Evolutionary conservation across 2,797 vertebrate genomes (phyloP), one percentile per base, ranked within the genome.

Genomic region (Sebastes nivosus): DNA sequence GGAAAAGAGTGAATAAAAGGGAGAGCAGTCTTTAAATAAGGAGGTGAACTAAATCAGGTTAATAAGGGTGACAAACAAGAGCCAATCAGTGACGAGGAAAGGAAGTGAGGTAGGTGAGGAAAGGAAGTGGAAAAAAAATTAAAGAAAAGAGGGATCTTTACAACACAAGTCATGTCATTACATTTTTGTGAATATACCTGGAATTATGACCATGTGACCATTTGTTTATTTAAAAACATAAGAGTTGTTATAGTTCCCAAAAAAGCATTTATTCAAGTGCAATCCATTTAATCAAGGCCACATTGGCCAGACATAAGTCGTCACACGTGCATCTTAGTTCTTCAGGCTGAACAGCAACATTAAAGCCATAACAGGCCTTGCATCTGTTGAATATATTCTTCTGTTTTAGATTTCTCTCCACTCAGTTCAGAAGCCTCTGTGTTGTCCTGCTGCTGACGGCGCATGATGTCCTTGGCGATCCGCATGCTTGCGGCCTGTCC

Each of bases 341-440:
- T 22, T 58, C 1, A 5, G 36, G 5, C 46, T 54, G 34, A 75
- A 67, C 30, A 14, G 7, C 24, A 3, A 76, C 54, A 52, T 93
- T 85, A 96, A 61, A 96, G 82, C 96, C 96, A 96, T 32, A 96
- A 84, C 0, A 96, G 89, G 16, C 96, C 95, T 64, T 87, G 89
- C 96, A 96, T 96, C 54, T 96, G 95, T 68, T 94, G 90, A 71
- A 96, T 80, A 55, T 95, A 96, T 60, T 96, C 94, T 27, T 96
- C 93, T 3, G 89, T 89, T 80, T 72, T 92, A 2, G 80, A 83
- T 86, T 86, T 95, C 36, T 82, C 84, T 6, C 16, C 72, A 14
- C 34, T 84, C 60, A 18, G 71, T 42, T 78, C 66, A 38, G 58
- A 18, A 18, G 7, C 52, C 2, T 78, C 59, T 16, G 13, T 30